A percentile compares a stretch with the other conserved stretches of the same genome.
Evolutionary conservation across 2,113 vertebrate species (phyloP).

Genomic region (Phaethornis superciliosus): DNA sequence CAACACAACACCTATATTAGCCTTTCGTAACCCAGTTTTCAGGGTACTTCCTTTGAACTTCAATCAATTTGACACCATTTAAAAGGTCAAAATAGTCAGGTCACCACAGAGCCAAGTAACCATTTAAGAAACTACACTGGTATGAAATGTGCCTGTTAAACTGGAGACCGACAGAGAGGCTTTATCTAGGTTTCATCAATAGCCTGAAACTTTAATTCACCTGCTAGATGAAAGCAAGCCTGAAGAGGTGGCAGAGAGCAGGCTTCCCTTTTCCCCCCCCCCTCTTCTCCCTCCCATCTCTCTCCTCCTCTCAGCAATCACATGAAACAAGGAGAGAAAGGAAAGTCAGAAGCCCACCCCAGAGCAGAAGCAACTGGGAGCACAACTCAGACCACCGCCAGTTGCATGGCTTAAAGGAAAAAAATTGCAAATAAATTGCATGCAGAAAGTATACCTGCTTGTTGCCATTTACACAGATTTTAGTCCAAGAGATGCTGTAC

Average conservation of each 20-base stretch:
- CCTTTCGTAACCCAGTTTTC: background rate
- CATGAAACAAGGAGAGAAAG: background rate
- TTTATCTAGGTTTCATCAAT: background rate
- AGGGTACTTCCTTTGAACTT: background rate
- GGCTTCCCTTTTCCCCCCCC: background rate
- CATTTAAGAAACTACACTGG: background rate
- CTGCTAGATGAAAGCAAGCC: background rate
- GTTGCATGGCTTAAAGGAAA: background rate
- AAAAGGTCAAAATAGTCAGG: background rate
- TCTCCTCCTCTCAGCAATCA: background rate
- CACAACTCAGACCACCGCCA: background rate
- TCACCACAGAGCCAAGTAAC: background rate
- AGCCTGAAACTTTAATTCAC: background rate
- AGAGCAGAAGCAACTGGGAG: background rate
- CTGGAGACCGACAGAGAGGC: background rate
- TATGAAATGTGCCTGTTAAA: background rate
- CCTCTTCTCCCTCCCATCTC: background rate
- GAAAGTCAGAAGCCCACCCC: background rate
- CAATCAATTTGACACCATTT: background rate
- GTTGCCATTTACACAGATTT: background rate
- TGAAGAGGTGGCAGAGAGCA: background rate
- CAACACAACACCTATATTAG: background rate
- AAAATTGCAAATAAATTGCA: background rate
- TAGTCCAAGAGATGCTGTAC: background rate
- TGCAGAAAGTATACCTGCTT: background rate